phyloP scores from a whole-genome alignment of 1,140 invertebrate genomes.

The Aradophagus sp. region DNA sequence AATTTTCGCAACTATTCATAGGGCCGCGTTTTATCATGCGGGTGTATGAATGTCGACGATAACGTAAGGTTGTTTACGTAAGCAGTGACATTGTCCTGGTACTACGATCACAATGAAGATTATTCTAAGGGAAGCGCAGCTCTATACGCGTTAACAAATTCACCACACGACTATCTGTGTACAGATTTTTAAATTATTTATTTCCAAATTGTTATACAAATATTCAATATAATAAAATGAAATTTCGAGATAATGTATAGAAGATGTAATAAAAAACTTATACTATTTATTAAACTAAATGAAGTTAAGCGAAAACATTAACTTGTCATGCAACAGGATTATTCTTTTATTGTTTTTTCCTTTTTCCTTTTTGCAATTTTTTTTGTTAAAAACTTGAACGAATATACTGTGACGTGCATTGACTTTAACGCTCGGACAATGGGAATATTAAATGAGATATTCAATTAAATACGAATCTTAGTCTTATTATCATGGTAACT shows the following conservation, averaged over 20 bases:
- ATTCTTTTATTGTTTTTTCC: no score
- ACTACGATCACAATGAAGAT: slow-evolving; percentile 39
- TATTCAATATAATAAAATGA: no score
- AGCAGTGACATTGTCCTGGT: slow-evolving; percentile 40
- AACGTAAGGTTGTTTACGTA: slow-evolving; percentile 47
- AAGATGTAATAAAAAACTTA: no score
- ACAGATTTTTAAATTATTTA: slow-evolving; percentile 36
- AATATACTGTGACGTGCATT: no score
- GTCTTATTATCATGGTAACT: slow-evolving; percentile 25
- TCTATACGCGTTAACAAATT: slow-evolving; percentile 28
- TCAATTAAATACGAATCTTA: slow-evolving; percentile 12
- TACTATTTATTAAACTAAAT: no score
- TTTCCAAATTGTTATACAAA: not conserved
- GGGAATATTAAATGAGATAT: slow-evolving; percentile 24
- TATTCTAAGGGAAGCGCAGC: slow-evolving; percentile 32
- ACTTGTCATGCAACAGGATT: no score
- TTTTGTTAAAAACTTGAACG: no score
- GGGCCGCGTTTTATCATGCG: slow-evolving; percentile 15
- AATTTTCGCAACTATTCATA: slow-evolving; percentile 12
- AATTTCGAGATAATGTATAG: no score
- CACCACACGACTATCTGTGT: slow-evolving; percentile 23
- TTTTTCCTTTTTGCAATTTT: no score
- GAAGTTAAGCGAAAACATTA: no score
- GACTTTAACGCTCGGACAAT: slow-evolving; percentile 1
- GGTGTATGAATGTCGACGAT: slow-evolving; percentile 29